phyloP scores from a whole-genome alignment of 2,888 invertebrate genomes.

The Drosophila basisetae region DNA sequence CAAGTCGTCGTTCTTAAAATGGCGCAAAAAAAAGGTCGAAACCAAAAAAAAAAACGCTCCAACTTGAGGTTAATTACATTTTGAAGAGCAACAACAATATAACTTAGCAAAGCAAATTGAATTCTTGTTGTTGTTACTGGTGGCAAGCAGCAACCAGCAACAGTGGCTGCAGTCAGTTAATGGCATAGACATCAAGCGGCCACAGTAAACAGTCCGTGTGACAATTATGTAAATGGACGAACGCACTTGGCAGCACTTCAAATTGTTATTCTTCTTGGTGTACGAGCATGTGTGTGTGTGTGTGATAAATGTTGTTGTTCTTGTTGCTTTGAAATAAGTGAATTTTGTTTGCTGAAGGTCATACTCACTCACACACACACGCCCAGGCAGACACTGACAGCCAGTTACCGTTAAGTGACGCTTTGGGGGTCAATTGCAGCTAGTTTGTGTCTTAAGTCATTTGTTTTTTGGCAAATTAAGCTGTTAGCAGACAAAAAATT shows the following conservation, averaged over 20 bases:
- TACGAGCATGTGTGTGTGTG: constrained; percentile 29
- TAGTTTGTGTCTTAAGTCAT: constrained; percentile 76
- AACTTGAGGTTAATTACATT: constrained; percentile 75
- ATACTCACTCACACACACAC: constrained; percentile 40
- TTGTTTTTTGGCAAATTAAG: constrained; percentile 56
- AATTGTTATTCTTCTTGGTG: constrained; percentile 5
- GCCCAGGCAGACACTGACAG: constrained; percentile 3
- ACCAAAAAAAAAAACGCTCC: constrained; percentile 34
- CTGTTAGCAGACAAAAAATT: constrained; percentile 45
- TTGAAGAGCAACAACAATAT: constrained; percentile 61
- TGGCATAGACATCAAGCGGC: constrained; percentile 63
- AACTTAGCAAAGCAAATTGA: constrained; percentile 66
- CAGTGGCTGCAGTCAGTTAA: constrained; percentile 57
- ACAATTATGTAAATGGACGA: constrained; percentile 77
- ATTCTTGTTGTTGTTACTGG: constrained; percentile 55
- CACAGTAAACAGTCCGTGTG: constrained; percentile 65
- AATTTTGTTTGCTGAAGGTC: constrained; percentile 73
- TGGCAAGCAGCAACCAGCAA: constrained; percentile 24
- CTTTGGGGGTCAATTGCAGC: constrained; percentile 67
- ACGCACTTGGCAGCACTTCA: constrained; percentile 59
- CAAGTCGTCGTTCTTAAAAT: constrained; percentile 67
- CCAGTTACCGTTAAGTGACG: constrained; percentile 67
- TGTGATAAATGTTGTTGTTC: constrained; percentile 23
- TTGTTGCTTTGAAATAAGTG: constrained; percentile 54
- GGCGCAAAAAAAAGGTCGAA: constrained; percentile 69